Evolutionary conservation across 2,113 vertebrate species (phyloP), one percentile per base, ranked within the genome.

Genomic region (Bostrychus sinensis): DNA sequence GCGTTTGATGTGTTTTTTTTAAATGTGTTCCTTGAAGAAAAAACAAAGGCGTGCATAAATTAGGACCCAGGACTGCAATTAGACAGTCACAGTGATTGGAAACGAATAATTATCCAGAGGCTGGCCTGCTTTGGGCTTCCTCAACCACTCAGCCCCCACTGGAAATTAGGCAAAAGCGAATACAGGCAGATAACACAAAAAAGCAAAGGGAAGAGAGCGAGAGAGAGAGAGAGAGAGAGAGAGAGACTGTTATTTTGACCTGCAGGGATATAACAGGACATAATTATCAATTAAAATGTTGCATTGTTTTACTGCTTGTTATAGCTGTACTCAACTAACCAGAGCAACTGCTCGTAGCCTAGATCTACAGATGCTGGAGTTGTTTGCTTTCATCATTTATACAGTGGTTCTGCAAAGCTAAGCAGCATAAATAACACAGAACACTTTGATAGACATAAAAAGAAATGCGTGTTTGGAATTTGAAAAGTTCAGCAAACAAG

Each of bases 11-110:
- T 88, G 61, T 81, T 80, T 77, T 55, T 85, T 88, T 85, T 36
- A 87, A 86, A 90, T 78, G 62, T 45, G 78, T 85, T 89, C 80
- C 85, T 86, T 85, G 82, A 86, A 84, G 86, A 88, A 48, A 48
- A 92, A 91, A 92, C 89, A 90, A 92, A 91, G 84, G 78, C 83
- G 68, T 78, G 83, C 80, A 90, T 92, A 91, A 81, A 92, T 91
- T 90, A 91, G 73, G 42, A 69, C 78, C 77, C 39, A 56, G 66
- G 71, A 69, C 84, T 87, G 87, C 86, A 91, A 91, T 90, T 88
- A 91, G 81, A 83, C 83, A 85, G 70, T 88, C 80, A 75, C 85
- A 82, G 83, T 86, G 88, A 90, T 88, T 86, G 84, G 80, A 84
- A 87, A 84, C 80, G 83, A 89, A 88, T 87, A 86, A 91, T 91